Evolutionary conservation across 1,140 invertebrate species (phyloP), one percentile per base, ranked within the genome.

Genomic region (Zaprionus camerounensis): DNA sequence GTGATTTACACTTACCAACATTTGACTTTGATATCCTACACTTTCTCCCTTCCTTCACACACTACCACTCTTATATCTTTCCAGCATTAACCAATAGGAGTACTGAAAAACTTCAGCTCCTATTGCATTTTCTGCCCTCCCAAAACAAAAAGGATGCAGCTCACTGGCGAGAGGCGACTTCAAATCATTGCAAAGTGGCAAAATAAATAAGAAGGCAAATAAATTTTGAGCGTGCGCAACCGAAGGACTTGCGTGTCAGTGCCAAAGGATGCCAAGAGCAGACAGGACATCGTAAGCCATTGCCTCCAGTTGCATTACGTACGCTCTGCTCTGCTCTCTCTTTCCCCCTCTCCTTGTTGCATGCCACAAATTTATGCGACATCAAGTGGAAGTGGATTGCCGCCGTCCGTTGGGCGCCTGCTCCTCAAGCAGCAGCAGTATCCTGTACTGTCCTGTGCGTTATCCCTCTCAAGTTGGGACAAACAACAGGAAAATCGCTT

Each of bases 191-290:
- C 82, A 70, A 81, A 81, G 71, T 79, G 81, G 71, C 82, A 81
- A 74, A 78, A 84, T 81, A 85, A 85, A 78, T 85, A 84, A 72
- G 71, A 84, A 75, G 72, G 78, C 78, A 81, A 84, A 85, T 85
- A 85, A 84, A 84, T 78, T 85, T 83, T 15, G 71, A 85, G 56
- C 68, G 41, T 64, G 58, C 68, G 58, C 73, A 65, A 31, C 55
- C 46, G n/a, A 53, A 26, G 28, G 58, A 41, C 64, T 64, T 24
- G 44, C 36, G 22, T 67, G 63, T 64, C 55, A 67, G 34, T 66
- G 38, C 26, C 26, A 53, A 49, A 61, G 57, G 55, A 59, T 17
- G 44, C 61, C 57, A 57, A 3, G 57, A 72, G 6, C 57, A 72
- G 70, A 77, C 76, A 81, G 74, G 74, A 78, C 78, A 76, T 22